Conservation (phyloP, 2,113 vertebrate species). For the Pantherophis guttatus region DNA sequence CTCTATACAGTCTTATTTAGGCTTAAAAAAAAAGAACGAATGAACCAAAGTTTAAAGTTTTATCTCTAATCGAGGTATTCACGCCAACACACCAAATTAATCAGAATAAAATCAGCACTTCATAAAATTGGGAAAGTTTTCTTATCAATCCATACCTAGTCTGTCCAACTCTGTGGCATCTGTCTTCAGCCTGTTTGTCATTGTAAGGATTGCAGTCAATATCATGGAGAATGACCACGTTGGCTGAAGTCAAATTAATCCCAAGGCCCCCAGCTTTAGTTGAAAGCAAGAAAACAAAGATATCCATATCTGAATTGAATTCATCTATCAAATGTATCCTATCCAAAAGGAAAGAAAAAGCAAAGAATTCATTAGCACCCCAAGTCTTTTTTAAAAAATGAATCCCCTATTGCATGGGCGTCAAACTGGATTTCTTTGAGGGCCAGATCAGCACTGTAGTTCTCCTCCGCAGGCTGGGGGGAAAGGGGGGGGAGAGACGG, state of each 20-base stretch:
- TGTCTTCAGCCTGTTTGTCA: constrained; percentile 95
- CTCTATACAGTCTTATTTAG: neutral
- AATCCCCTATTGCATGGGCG: neutral
- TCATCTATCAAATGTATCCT: constrained; percentile 95
- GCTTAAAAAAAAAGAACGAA: neutral
- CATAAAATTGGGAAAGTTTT: neutral
- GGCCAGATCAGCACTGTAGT: too few species aligned
- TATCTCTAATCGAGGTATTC: neutral
- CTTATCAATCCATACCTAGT: constrained; percentile 73
- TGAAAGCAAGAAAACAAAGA: constrained; percentile 95
- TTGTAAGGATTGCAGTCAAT: constrained; percentile 98
- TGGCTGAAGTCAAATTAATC: constrained; percentile 95
- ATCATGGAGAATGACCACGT: constrained; percentile 95
- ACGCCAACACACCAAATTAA: too few species aligned
- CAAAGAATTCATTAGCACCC: neutral
- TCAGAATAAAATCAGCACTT: neutral
- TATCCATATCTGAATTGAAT: constrained; percentile 88
- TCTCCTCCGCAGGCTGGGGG: too few species aligned
- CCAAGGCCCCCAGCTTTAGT: constrained; percentile 96
- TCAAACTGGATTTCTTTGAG: too few species aligned
- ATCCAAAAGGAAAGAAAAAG: constrained; percentile 1
- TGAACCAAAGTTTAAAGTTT: neutral
- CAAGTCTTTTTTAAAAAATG: neutral
- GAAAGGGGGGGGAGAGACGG: too few species aligned
- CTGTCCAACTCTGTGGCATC: constrained; percentile 95